These are phyloP conservation scores for Zygogramma bicolorata DNA, from an alignment of 2,888 invertebrate species.

Conservation along the genomic window DNA sequence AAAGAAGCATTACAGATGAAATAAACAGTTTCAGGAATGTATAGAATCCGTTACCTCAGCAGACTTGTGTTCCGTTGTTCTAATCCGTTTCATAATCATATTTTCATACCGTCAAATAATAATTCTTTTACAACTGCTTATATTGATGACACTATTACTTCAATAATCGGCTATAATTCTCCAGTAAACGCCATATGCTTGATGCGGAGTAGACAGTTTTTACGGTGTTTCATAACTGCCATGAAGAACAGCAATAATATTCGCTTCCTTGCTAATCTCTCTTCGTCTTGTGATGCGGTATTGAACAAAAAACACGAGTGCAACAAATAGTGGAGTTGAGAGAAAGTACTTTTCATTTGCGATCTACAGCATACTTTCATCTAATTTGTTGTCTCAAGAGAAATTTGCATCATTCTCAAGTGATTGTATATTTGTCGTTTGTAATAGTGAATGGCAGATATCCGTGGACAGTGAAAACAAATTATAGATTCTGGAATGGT, in stretches of 20 bases:
- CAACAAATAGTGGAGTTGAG: background rate
- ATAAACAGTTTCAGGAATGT: background rate
- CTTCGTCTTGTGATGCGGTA: background rate
- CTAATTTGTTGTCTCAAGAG: background rate
- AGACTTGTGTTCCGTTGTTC: conserved; percentile 8
- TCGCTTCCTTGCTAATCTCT: background rate
- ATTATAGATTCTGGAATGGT: no score
- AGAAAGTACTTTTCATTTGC: background rate
- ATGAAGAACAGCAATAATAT: background rate
- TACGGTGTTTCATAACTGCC: conserved; percentile 2
- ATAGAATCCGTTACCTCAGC: conserved; percentile 18
- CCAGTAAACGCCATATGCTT: background rate
- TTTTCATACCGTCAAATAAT: background rate
- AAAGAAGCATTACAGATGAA: background rate
- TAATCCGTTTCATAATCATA: background rate
- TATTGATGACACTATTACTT: background rate
- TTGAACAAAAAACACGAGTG: background rate
- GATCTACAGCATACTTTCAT: background rate
- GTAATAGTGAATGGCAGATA: no score
- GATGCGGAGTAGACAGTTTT: background rate
- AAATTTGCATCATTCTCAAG: background rate
- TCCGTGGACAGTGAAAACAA: no score
- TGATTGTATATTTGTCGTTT: no score
- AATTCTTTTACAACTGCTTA: background rate
- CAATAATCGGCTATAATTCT: background rate